Evolutionary conservation across 2,888 invertebrate species (phyloP).

Genomic region (Plebejus argus): DNA sequence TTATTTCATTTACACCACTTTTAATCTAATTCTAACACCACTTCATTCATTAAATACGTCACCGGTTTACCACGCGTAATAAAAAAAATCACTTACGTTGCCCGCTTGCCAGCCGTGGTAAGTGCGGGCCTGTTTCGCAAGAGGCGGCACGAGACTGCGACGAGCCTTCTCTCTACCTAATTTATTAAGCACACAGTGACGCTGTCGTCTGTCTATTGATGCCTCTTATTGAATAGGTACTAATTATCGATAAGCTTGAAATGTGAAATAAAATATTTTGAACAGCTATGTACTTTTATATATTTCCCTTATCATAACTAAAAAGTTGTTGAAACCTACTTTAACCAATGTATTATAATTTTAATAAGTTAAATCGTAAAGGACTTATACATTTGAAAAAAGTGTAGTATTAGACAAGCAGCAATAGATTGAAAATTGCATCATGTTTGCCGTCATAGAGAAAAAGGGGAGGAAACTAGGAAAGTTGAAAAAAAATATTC

Average conservation of each 20-base stretch:
- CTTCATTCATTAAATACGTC: not conserved
- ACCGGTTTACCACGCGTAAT: not conserved
- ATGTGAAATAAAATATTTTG: not conserved
- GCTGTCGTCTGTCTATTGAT: slow-evolving; percentile 34
- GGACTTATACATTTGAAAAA: no score
- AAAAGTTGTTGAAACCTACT: no score
- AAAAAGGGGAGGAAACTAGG: no score
- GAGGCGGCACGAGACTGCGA: slow-evolving; percentile 70
- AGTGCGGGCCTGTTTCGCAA: slow-evolving; percentile 71
- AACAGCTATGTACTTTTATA: no score
- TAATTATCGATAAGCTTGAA: slow-evolving; percentile 35
- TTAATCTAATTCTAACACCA: not conserved
- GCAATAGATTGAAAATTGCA: no score
- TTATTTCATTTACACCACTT: no score
- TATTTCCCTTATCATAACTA: no score
- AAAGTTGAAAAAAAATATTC: no score
- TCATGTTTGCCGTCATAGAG: no score
- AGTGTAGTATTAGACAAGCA: no score
- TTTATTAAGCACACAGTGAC: slow-evolving; percentile 64
- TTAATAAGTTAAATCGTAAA: no score
- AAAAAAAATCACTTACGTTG: slow-evolving; percentile 39
- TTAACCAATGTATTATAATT: no score
- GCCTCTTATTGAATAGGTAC: slow-evolving; percentile 28
- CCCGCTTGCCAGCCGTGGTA: slow-evolving; percentile 44
- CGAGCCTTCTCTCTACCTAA: slow-evolving; percentile 64